Evolutionary conservation across 2,113 vertebrate species (phyloP).

Genomic region (Archilochus colubris): DNA sequence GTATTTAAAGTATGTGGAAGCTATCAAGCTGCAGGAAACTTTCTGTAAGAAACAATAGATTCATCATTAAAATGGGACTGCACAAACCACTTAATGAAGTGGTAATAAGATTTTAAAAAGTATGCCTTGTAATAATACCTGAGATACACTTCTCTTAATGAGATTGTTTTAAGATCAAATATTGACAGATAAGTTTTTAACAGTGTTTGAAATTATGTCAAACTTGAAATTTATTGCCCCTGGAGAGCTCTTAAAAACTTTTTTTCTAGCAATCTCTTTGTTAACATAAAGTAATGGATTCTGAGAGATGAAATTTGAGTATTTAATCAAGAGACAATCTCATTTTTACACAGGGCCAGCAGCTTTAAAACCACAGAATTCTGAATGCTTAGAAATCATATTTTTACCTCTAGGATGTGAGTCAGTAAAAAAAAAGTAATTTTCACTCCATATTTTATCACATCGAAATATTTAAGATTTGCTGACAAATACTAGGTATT

Average conservation of each 20-base stretch:
- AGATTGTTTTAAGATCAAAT: conserved; percentile 26
- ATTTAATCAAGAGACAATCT: neutral
- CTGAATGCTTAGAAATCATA: neutral
- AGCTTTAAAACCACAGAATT: neutral
- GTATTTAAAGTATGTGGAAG: conserved; percentile 13
- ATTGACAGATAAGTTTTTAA: conserved; percentile 1
- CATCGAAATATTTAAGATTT: neutral
- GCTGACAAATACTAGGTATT: neutral
- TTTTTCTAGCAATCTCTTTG: neutral
- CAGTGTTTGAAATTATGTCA: conserved; percentile 5
- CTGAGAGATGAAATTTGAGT: neutral
- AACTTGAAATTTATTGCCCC: neutral
- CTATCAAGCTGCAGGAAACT: conserved; percentile 14
- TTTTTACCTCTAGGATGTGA: neutral
- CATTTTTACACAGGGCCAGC: neutral
- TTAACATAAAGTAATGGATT: neutral
- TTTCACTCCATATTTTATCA: neutral
- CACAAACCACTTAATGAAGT: neutral
- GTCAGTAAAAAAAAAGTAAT: neutral
- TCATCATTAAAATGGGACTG: neutral
- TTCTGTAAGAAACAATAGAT: conserved; percentile 10
- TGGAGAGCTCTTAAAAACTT: neutral
- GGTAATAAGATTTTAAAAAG: conserved; percentile 1
- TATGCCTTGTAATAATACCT: neutral
- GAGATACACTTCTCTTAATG: conserved; percentile 8